Percentiles rank a stretch among this genome's conserved stretches.
phyloP scores from a whole-genome alignment of 2,797 vertebrate species.

The Phaenicophaeus curvirostris region DNA sequence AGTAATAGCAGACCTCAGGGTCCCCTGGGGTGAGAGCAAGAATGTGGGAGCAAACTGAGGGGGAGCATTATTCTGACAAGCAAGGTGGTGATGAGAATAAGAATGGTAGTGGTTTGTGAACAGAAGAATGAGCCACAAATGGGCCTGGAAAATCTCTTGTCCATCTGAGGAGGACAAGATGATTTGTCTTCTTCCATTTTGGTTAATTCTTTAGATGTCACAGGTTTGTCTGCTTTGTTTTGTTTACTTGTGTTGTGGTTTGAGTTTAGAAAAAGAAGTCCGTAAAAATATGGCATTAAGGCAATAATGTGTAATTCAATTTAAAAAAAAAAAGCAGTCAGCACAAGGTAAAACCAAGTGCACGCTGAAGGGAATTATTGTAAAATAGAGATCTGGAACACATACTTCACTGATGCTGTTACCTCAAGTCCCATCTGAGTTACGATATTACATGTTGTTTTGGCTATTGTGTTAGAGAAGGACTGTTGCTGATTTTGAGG shows the following conservation, averaged over 20 bases:
- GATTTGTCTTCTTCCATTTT: background rate
- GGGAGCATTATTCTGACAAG: background rate
- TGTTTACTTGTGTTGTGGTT: background rate
- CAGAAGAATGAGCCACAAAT: background rate
- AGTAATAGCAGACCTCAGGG: background rate
- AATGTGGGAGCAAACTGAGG: background rate
- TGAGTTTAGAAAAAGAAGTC: background rate
- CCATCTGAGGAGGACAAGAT: background rate
- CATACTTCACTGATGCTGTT: background rate
- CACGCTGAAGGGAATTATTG: background rate
- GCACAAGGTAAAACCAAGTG: background rate
- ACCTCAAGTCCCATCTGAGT: slow-evolving; percentile 27
- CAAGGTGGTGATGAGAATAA: background rate
- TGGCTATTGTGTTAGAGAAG: slow-evolving; percentile 27
- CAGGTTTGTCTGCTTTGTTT: background rate
- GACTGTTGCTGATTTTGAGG: background rate
- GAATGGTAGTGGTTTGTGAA: background rate
- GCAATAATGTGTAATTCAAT: background rate
- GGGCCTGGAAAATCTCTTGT: background rate
- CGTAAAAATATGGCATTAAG: background rate
- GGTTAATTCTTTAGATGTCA: background rate
- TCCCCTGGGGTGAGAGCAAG: background rate
- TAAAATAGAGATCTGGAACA: slow-evolving; percentile 15
- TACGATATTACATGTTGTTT: background rate
- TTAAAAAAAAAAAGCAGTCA: background rate